phyloP scores from a whole-genome alignment of 1,140 invertebrate species.

The Orussus abietinus region DNA sequence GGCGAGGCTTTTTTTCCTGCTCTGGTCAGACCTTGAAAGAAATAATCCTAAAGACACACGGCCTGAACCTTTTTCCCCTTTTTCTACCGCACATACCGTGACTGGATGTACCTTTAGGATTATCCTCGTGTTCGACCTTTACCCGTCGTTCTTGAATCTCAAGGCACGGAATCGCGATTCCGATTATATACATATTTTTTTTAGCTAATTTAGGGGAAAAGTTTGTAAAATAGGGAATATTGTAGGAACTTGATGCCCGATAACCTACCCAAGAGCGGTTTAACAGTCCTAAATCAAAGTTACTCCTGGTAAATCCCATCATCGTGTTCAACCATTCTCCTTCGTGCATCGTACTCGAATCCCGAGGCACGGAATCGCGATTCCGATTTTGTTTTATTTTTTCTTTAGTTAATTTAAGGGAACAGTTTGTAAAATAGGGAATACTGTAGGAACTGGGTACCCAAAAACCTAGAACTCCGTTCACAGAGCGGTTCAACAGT shows the following conservation, averaged over 20 bases:
- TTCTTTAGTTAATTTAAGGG: background rate
- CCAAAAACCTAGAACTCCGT: too few species aligned
- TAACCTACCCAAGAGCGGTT: too few species aligned
- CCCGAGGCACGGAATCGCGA: background rate
- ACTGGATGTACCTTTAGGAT: conserved; percentile 7
- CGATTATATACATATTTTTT: background rate
- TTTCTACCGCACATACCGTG: conserved; percentile 8
- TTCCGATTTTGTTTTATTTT: background rate
- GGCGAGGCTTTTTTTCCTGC: too few species aligned
- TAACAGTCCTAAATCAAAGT: too few species aligned
- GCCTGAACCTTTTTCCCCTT: conserved; percentile 12
- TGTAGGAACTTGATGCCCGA: too few species aligned
- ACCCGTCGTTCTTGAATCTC: background rate
- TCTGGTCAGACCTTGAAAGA: too few species aligned
- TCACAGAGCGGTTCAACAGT: too few species aligned
- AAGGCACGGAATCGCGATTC: background rate
- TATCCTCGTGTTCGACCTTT: background rate
- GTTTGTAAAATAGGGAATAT: background rate
- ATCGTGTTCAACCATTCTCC: background rate
- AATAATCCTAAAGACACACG: conserved; percentile 10
- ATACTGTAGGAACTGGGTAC: too few species aligned
- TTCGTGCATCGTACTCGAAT: background rate
- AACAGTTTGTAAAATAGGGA: conserved; percentile 1
- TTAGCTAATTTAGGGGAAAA: conserved; percentile 2
- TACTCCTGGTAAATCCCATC: too few species aligned